Base-by-base conservation (phyloP, 2,888 invertebrate genomes). In the Meta bourneti region DNA sequence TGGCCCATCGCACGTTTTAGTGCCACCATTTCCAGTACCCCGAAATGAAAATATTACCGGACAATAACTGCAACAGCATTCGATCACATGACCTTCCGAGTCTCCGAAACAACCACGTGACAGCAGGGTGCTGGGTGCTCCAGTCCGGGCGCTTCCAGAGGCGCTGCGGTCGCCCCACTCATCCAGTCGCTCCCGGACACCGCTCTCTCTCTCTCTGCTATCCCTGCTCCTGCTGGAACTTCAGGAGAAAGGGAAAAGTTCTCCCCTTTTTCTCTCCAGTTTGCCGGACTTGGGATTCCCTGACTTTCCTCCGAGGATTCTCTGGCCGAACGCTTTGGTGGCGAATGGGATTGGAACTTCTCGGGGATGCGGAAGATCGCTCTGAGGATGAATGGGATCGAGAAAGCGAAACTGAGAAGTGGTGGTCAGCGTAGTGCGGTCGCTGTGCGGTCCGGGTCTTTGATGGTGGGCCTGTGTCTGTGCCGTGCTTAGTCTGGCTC, bases 1-100 rank as follows among this genome's bases (percentile, higher is more conserved):
- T 34, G 34, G 34, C 34, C 34, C 34, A 34, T 34, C 34, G 34
- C 34, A 34, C 34, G 34, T 34, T 34, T 34, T 34, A 34, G 34
- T 34, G 4, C 34, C 34, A 2, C 34, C 34, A 34, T 34, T 34
- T 4, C 34, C 34, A 34, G 34, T 34, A 34, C 34, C 34, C 34
- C 34, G 34, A 34, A 34, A 34, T 34, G 34, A 34, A 34, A 34
- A 34, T 34, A 34, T 34, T 34, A 34, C 34, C 34, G 34, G 34
- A 34, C 34, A 34, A 34, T 34, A 80, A 89, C 84, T 84, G 90
- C 85, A 74, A 79, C 90, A 84, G 80, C 75, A 91, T 86, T 81
- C 86, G 81, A 91, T 91, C 90, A 85, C 86, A 71, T 91, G 90
- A 86, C 86, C 86, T 91, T 74, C 80, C 51, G 70, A 75, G 74